A percentile compares a stretch with the other conserved stretches of the same genome.
phyloP scores from a whole-genome alignment of 1,140 invertebrate genomes.

The Danaus plexippus region DNA sequence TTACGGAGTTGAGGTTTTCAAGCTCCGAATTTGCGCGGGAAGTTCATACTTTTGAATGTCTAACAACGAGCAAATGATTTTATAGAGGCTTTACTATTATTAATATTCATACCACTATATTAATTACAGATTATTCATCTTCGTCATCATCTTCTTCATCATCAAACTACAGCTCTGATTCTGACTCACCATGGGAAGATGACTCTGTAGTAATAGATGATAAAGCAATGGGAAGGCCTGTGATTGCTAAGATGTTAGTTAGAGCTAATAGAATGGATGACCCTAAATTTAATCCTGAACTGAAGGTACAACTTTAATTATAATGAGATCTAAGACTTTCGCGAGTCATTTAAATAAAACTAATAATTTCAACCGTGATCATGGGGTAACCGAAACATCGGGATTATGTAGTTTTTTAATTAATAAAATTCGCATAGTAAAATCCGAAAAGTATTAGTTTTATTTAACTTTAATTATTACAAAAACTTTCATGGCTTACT shows the following conservation, averaged over 20 bases:
- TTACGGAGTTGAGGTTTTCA: not conserved
- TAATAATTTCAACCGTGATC: too few relatives aligned
- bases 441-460: too few relatives aligned
- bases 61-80: not conserved
- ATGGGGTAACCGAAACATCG: too few relatives aligned
- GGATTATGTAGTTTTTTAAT: too few relatives aligned
- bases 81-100: not conserved
- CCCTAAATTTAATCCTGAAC: conserved; percentile 43
- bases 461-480: too few relatives aligned
- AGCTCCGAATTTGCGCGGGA: conserved; percentile 35
- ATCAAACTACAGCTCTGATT: conserved; percentile 62
- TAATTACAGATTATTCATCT: conserved; percentile 52
- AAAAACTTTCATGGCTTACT: too few relatives aligned
- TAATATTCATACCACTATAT: conserved; percentile 1
- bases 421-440: too few relatives aligned
- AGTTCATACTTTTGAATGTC: conserved; percentile 14
- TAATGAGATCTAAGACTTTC: too few relatives aligned
- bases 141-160: conserved; percentile 36
- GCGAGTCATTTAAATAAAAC: too few relatives aligned
- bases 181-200: conserved; percentile 57
- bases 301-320: conserved; percentile 36
- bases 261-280: conserved; percentile 58
- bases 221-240: conserved; percentile 29
- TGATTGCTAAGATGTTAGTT: conserved; percentile 43
- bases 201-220: conserved; percentile 51